Evolutionary conservation across 2,797 vertebrate species (phyloP).

Genomic region (Meda fulgida): DNA sequence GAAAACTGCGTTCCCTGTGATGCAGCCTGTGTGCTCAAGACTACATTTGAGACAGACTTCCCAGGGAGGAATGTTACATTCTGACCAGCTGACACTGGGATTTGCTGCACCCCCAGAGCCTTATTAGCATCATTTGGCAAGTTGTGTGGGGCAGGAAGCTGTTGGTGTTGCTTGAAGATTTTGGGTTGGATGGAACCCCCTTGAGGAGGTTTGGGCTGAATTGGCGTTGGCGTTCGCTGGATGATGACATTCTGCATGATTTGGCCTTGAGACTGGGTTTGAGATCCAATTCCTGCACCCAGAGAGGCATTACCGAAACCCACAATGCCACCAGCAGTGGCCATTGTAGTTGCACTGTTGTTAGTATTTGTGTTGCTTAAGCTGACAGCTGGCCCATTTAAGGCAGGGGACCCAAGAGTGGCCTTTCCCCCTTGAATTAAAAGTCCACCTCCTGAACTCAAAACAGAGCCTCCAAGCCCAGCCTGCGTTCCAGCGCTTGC

Average conservation of each 20-base stretch:
- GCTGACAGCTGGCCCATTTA: conserved; percentile 89
- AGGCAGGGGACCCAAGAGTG: conserved; percentile 82
- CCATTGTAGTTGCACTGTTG: conserved; percentile 73
- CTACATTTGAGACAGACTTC: conserved; percentile 88
- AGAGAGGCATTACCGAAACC: conserved; percentile 76
- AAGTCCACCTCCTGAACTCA: conserved; percentile 79
- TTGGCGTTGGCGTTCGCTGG: conserved; percentile 93
- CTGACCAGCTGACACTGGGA: conserved; percentile 81
- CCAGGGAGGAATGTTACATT: conserved; percentile 91
- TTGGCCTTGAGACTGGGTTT: conserved; percentile 78
- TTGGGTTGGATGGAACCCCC: conserved; percentile 82
- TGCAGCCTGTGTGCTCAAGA: conserved; percentile 81
- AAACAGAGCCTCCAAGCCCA: conserved; percentile 73
- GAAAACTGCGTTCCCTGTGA: conserved; percentile 77
- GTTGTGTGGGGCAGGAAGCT: conserved; percentile 71
- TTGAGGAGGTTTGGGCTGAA: conserved; percentile 92
- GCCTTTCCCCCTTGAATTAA: conserved; percentile 92
- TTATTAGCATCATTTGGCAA: conserved; percentile 80
- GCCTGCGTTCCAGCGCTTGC: conserved; percentile 74
- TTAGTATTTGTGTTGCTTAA: conserved; percentile 78
- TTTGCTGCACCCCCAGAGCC: conserved; percentile 77
- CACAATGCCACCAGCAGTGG: conserved; percentile 74
- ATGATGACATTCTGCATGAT: conserved; percentile 91
- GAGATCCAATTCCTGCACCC: conserved; percentile 74
- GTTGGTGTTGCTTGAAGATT: conserved; percentile 79